Evolutionary conservation across 1,140 invertebrate species (phyloP).

Genomic region (Megalonaias nervosa): DNA sequence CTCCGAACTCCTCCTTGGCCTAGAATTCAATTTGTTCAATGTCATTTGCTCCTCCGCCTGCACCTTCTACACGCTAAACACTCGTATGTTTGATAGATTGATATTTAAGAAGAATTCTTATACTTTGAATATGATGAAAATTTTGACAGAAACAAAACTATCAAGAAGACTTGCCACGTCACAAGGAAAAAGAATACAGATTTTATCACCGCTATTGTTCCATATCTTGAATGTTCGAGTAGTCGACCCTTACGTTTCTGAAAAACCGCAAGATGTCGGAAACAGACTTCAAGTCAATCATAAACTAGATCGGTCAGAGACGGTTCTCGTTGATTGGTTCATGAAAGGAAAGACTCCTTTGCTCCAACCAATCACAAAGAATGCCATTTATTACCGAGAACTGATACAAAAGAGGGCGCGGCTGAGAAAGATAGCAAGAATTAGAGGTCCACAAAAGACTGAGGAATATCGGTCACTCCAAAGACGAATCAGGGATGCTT

Average conservation of each 20-base stretch:
- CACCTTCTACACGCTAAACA: slow-evolving; percentile 23
- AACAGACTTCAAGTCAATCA: not conserved
- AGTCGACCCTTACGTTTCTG: slow-evolving; percentile 11
- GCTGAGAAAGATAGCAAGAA: slow-evolving; percentile 8
- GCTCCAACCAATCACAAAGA: slow-evolving; percentile 33
- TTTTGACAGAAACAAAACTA: slow-evolving; percentile 27
- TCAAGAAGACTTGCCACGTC: slow-evolving; percentile 7
- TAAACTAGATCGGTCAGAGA: slow-evolving; percentile 22
- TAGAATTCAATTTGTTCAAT: slow-evolving; percentile 26
- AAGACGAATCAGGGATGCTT: slow-evolving; percentile 27
- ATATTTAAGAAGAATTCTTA: slow-evolving; percentile 30
- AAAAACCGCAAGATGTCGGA: slow-evolving; percentile 11
- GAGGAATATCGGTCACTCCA: slow-evolving; percentile 20
- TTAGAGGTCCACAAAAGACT: slow-evolving; percentile 18
- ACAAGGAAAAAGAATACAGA: slow-evolving; percentile 28
- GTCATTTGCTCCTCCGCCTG: slow-evolving; percentile 23
- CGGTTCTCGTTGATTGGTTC: slow-evolving; percentile 37
- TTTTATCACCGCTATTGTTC: slow-evolving; percentile 25
- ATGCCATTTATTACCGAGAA: slow-evolving; percentile 36
- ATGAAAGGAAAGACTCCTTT: slow-evolving; percentile 31
- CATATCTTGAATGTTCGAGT: slow-evolving; percentile 30
- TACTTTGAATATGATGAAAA: slow-evolving; percentile 34
- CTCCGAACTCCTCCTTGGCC: slow-evolving; percentile 26
- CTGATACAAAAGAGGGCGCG: slow-evolving; percentile 34
- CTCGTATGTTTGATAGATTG: slow-evolving; percentile 29